These are phyloP conservation scores for Melanostigma gelatinosum DNA, from an alignment of 2,113 vertebrate genomes.

Conservation along the genomic window DNA sequence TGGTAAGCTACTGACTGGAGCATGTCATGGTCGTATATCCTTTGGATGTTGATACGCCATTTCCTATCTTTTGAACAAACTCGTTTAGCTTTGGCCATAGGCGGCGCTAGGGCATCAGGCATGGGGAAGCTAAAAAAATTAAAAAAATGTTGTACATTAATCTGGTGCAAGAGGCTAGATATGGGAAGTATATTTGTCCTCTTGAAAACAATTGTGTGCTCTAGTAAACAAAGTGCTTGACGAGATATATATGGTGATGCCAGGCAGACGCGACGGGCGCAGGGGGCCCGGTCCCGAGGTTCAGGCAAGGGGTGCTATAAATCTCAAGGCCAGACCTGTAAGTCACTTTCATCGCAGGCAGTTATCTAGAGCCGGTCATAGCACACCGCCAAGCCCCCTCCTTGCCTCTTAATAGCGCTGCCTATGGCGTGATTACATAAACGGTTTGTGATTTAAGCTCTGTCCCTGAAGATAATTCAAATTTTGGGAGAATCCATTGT, in stretches of 20 bases:
- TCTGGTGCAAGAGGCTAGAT: background rate
- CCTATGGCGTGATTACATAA: background rate
- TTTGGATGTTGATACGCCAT: no score
- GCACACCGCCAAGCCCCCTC: background rate
- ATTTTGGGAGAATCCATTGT: background rate
- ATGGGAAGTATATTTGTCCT: background rate
- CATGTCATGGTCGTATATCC: background rate
- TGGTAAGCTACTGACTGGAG: background rate
- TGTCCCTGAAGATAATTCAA: background rate
- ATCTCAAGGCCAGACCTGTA: background rate
- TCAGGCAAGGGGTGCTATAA: background rate
- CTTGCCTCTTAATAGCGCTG: background rate
- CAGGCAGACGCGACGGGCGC: background rate
- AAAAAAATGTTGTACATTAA: background rate
- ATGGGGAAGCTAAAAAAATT: background rate
- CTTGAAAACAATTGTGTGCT: background rate
- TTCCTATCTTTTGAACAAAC: background rate
- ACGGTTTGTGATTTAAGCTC: background rate
- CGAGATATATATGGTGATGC: background rate
- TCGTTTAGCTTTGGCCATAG: background rate
- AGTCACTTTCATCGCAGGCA: background rate
- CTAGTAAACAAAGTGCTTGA: background rate
- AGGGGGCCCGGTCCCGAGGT: background rate
- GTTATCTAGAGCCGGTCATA: background rate
- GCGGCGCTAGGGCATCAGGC: background rate